Evolutionary conservation across 2,113 vertebrate species (phyloP), one percentile per base, ranked within the genome.

Genomic region (Epinephelus fuscoguttatus): DNA sequence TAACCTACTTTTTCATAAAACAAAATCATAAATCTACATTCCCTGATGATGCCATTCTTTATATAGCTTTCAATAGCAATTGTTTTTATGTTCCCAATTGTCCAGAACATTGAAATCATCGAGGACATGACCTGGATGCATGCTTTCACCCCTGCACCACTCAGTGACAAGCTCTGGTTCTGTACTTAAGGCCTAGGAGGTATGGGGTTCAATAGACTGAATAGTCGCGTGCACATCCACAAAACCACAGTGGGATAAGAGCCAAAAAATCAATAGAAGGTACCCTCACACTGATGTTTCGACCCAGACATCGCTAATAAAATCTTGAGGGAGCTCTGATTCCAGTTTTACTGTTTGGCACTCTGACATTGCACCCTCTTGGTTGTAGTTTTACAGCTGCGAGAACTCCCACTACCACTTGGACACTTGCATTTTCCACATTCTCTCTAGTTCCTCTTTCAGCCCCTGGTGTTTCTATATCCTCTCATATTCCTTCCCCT

Each of bases 271-370:
- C 45, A 77, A 52, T 49, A n/a, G 25, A 70, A 70, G 30, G 9
- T 66, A 33, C 18, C 55, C 70, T 8, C 49, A 82, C 59, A n/a
- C n/a, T 70, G 8, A 63, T 2, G 21, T 64, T 78, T 88, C 2
- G 27, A 78, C 52, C 70, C 55, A 75, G 78, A 68, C 12, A 17
- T 71, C 1, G 0, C 60, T 64, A 49, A 76, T 37, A 73, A 62
- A 59, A 73, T 42, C 69, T 72, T 40, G 37, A 66, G 66, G 63
- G 49, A 78, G 67, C 14, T 75, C 15, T 42, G 67, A 78, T 76
- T 79, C 76, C 27, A 71, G 69, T 77, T 89, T 75, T 71, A 74
- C 15, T 56, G 18, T 61, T 67, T 57, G 30, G 57, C 71, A 76
- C 64, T 21, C 47, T 78, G 80, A 61, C 10, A 69, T 77, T 72